Evolutionary conservation across 2,113 vertebrate species (phyloP), one percentile per base, ranked within the genome.

Genomic region (Chaetorhynchus papuensis): DNA sequence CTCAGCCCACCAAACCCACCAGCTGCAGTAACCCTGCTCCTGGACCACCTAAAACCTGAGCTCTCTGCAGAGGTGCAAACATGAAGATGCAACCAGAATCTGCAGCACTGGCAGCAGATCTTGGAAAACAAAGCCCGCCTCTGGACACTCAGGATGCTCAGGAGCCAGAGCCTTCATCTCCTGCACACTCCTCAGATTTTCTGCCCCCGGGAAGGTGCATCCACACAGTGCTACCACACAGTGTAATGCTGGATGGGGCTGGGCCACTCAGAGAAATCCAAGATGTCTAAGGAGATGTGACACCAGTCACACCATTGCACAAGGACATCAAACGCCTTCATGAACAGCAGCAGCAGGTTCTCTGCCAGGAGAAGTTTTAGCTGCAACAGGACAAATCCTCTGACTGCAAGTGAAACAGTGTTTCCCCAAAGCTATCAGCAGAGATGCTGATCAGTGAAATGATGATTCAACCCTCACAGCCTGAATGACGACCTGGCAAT

Each of bases 211-310:
- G 69, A 84, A 54, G 77, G 47, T 5, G 23, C 15, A 26, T 47
- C 63, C 33, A 45, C 89, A 45, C 37, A 18, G 60, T 15, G 6
- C 14, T 6, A 15, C 23, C 39, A 17, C 20, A 10, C 17, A n/a
- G 45, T 3, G 2, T 2, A 37, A 49, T 0, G 3, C 37, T 49
- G 26, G n/a, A 6, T 10, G 20, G 39, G 30, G 15, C 0, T 59
- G 76, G 59, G 57, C n/a, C 20, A 24, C 57, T 18, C 30, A 26
- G 12, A 60, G 42, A 31, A 68, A 71, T 21, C 39, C 50, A 15
- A 47, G 69, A 14, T 15, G 39, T 52, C 59, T 44, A 66, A 49
- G 61, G 24, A 60, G 71, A 41, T 5, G 31, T 5, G 24, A 54
- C 5, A 3, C 28, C 63, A 56, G 26, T 15, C 52, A 30, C 37